Evolutionary conservation across 2,888 invertebrate genomes (phyloP).

Genomic region (Calliopum simillimum): DNA sequence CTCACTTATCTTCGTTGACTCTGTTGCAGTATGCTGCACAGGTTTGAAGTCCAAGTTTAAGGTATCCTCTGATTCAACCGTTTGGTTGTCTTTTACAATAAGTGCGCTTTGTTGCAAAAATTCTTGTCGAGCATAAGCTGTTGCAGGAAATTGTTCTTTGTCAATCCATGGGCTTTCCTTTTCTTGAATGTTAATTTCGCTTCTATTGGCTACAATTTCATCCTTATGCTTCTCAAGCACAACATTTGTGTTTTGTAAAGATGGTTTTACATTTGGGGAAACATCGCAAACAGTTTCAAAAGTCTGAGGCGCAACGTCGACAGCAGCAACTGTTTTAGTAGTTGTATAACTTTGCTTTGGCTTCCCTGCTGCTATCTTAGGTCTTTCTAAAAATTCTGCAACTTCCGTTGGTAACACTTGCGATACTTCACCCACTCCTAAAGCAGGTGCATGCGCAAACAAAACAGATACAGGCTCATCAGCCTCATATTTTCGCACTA

Average conservation of each 20-base stretch:
- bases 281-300: constrained; percentile 68
- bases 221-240: constrained; percentile 57
- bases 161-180: constrained; percentile 68
- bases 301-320: constrained; percentile 72
- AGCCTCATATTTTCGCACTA: neutral
- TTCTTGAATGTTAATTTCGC: constrained; percentile 74
- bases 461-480: neutral
- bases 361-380: constrained; percentile 65
- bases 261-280: constrained; percentile 35
- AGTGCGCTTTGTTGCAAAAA: constrained; percentile 71
- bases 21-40: constrained; percentile 53
- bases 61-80: constrained; percentile 75
- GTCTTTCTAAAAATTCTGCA: constrained; percentile 71
- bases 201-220: constrained; percentile 73
- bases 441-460: constrained; percentile 66
- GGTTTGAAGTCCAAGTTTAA: constrained; percentile 64
- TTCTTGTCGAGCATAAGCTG: constrained; percentile 44
- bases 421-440: constrained; percentile 72
- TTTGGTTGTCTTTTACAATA: constrained; percentile 73
- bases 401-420: constrained; percentile 76
- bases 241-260: constrained; percentile 67
- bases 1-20: constrained; percentile 60
- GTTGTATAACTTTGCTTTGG: constrained; percentile 73
- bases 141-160: constrained; percentile 34
- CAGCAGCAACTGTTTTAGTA: constrained; percentile 71